phyloP scores from a whole-genome alignment of 1,140 invertebrate species.

The Melitaea cinxia region DNA sequence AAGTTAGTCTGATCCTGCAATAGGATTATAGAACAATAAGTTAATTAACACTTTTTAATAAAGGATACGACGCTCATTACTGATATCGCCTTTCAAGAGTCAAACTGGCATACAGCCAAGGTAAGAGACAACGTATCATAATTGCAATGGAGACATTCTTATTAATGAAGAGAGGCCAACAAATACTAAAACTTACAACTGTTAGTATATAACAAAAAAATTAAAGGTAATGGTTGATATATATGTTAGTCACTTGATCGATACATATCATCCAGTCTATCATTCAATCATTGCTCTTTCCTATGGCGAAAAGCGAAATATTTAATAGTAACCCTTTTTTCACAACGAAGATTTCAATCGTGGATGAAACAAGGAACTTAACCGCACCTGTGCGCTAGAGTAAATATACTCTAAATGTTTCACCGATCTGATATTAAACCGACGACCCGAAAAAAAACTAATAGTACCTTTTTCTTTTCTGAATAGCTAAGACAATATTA shows the following conservation, averaged over 20 bases:
- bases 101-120: slow-evolving; percentile 27
- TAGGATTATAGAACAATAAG: too few species aligned
- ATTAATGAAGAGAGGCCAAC: too few species aligned
- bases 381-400: slow-evolving; percentile 2
- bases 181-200: too few species aligned
- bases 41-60: too few species aligned
- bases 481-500: not conserved
- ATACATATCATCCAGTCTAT: too few species aligned
- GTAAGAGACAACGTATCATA: not conserved
- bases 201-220: too few species aligned
- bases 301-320: too few species aligned
- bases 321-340: not conserved
- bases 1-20: too few species aligned
- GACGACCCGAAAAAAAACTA: not conserved
- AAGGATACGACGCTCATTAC: slow-evolving; percentile 19
- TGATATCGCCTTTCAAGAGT: slow-evolving; percentile 11
- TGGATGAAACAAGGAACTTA: not conserved
- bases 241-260: too few species aligned
- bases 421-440: not conserved
- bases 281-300: too few species aligned
- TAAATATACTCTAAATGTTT: slow-evolving; percentile 1
- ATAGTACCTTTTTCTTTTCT: not conserved
- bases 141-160: not conserved
- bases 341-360: not conserved
- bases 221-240: too few species aligned